Base-by-base conservation (phyloP, 2,888 invertebrate genomes). In the Rugalucina vietnamica region DNA sequence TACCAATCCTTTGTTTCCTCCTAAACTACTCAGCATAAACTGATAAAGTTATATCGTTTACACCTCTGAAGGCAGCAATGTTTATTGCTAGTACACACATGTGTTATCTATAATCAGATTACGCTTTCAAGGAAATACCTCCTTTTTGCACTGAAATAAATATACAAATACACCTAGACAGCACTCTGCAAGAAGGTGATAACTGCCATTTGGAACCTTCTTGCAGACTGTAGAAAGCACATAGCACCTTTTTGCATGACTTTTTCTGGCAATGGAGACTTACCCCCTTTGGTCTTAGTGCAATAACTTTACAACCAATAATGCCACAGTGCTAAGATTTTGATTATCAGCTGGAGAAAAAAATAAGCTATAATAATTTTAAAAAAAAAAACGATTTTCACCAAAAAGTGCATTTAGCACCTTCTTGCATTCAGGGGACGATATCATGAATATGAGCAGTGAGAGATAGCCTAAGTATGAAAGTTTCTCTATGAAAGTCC, bases 381-480 rank as follows among this genome's bases (percentile, higher is more conserved):
- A 29, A n/a, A n/a, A n/a, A 27, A 60, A 60, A 60, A 60, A 29
- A 29, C 29, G 14, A 24, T 60, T 29, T 60, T 60, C 29, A 29
- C 27, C 29, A 3, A 60, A 60, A 60, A 29, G 27, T 60, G 60
- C 60, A 60, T 60, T 60, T 27, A 60, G 60, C 60, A 60, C 60
- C 60, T 60, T 60, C 60, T 60, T 60, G 60, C 60, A 60, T 29
- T 27, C 29, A 60, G 27, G 60, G 60, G 60, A 60, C 21, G 60
- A n/a, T n/a, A n/a, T n/a, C n/a, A n/a, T n/a, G n/a, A n/a, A n/a
- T n/a, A n/a, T n/a, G n/a, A n/a, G n/a, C n/a, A n/a, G n/a, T n/a
- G n/a, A n/a, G n/a, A n/a, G n/a, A n/a, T n/a, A n/a, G n/a, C n/a
- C n/a, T n/a, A n/a, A n/a, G n/a, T n/a, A n/a, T n/a, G n/a, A n/a